A percentile compares a stretch with the other conserved stretches of the same genome.
Evolutionary conservation across 2,888 invertebrate species (phyloP).

Genomic region (Sarcophaga caerulescens): DNA sequence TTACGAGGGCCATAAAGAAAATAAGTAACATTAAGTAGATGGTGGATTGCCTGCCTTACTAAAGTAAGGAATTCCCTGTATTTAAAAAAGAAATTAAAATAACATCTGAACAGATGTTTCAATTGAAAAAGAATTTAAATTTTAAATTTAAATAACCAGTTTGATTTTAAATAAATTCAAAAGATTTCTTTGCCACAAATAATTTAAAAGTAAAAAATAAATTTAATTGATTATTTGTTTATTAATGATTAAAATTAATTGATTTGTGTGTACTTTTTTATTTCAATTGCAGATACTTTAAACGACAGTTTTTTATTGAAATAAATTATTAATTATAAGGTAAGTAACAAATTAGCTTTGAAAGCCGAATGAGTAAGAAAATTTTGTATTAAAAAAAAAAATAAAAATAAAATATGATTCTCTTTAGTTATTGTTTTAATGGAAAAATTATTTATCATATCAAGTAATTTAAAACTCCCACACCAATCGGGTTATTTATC

Average conservation of each 20-base stretch:
- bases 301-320: slow-evolving; percentile 33
- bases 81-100: neutral
- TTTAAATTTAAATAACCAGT: neutral
- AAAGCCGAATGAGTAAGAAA: slow-evolving; percentile 30
- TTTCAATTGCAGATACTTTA: slow-evolving; percentile 53
- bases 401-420: no score
- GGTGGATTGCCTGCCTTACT: neutral
- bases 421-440: no score
- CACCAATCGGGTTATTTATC: neutral
- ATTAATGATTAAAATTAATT: slow-evolving; percentile 43
- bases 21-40: neutral
- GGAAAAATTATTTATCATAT: no score
- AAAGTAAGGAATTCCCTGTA: neutral
- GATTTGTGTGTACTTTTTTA: slow-evolving; percentile 46
- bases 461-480: slow-evolving; percentile 53
- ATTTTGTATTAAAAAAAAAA: neutral
- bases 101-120: slow-evolving; percentile 34
- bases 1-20: neutral
- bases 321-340: slow-evolving; percentile 65
- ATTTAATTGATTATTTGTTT: slow-evolving; percentile 27
- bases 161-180: slow-evolving; percentile 1
- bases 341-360: slow-evolving; percentile 41
- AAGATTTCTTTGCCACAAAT: neutral
- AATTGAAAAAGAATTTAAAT: neutral
- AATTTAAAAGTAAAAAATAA: neutral